Evolutionary conservation across 1,140 invertebrate species (phyloP), one percentile per base, ranked within the genome.

Genomic region (Drosophila sturtevanti): DNA sequence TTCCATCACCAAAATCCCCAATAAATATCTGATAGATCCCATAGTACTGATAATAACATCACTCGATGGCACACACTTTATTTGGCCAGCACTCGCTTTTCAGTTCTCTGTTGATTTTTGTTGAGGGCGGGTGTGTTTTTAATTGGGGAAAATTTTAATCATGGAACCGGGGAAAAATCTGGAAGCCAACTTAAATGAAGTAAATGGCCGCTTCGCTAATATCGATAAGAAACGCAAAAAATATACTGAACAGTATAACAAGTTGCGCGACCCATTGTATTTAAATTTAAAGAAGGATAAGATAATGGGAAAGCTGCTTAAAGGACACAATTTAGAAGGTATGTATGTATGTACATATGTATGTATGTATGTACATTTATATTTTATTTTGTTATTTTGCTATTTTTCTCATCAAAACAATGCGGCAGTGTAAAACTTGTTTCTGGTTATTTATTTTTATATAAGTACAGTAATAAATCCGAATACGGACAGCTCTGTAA

Each of bases 311-410:
- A 71, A 68, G 21, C 27, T 82, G 38, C 11, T 75, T 10, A 79
- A 65, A 9, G 80, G 80, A 54, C 62, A 54, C 37, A 77, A 63
- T 34, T 38, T 81, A 16, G 68, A 51, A 24, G 82, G 81, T 86
- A 78, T n/a, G 72, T 67, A 41, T 34, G 1, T 44, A 44, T 0
- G 16, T 16, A 18, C 1, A 44, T 16, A 18, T 9, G 11, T 11
- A 35, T 35, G 7, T 16, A 41, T 16, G 14, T 41, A 41, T 0
- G n/a, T 41, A 41, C 5, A 7, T 41, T 14, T 14, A 4, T 14
- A 41, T n/a, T n/a, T n/a, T n/a, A n/a, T n/a, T n/a, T n/a, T n/a
- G n/a, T 24, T 24, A 24, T 24, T 24, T 24, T 24, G 22, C 22
- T 24, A 24, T 4, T 24, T 24, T 24, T 24, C 22, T 24, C 22